Conservation (phyloP, 2,113 vertebrate species). For the Syngnathus scovelli region DNA sequence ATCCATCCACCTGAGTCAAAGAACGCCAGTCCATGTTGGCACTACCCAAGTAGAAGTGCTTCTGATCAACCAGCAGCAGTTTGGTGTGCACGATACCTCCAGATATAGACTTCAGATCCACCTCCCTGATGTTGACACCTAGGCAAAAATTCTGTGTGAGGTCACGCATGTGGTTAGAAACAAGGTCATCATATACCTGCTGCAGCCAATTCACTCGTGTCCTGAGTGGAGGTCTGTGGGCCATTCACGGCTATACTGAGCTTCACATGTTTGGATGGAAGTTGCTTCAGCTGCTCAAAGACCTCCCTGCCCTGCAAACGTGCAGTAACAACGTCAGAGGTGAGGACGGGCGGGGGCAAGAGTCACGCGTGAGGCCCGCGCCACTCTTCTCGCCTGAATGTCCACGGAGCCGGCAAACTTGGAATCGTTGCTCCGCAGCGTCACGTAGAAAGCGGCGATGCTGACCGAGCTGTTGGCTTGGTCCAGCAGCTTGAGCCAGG, state of each 20-base stretch:
- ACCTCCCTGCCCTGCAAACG: slow-evolving; percentile 62
- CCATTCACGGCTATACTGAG: slow-evolving; percentile 69
- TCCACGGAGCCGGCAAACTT: slow-evolving; percentile 34
- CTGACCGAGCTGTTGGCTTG: slow-evolving; percentile 64
- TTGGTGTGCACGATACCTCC: slow-evolving; percentile 78
- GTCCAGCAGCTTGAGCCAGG: slow-evolving; percentile 67
- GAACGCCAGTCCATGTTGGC: slow-evolving; percentile 85
- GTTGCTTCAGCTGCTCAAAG: slow-evolving; percentile 60
- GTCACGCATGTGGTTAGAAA: too few relatives aligned
- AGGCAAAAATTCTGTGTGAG: neutral
- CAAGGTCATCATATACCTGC: slow-evolving; percentile 47
- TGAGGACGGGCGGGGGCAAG: neutral
- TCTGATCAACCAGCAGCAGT: slow-evolving; percentile 73
- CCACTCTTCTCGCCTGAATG: slow-evolving; percentile 34
- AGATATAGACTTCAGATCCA: slow-evolving; percentile 64
- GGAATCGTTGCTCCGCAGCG: slow-evolving; percentile 47
- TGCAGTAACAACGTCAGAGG: too few relatives aligned
- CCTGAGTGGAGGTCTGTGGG: slow-evolving; percentile 57
- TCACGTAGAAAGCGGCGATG: slow-evolving; percentile 75
- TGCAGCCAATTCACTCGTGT: slow-evolving; percentile 60
- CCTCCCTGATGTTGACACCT: slow-evolving; percentile 71
- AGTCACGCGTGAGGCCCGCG: neutral
- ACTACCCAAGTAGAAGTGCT: slow-evolving; percentile 75
- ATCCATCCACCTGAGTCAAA: slow-evolving; percentile 67
- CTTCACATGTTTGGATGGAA: slow-evolving; percentile 63